Base-by-base conservation (phyloP, 2,888 invertebrate genomes). In the Scelioninae gen. 2 region DNA sequence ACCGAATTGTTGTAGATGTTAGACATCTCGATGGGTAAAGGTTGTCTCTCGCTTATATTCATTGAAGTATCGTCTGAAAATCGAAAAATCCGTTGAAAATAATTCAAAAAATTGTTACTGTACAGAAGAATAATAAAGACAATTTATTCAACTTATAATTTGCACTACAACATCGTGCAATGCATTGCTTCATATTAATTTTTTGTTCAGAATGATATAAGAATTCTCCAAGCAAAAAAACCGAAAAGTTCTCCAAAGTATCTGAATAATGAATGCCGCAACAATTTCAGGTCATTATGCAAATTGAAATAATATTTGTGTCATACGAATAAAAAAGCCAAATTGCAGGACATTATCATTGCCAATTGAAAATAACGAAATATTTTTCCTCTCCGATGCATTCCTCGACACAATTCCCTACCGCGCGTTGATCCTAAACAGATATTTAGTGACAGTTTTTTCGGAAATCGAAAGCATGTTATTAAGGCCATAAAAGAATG, bases 1-100 rank as follows among this genome's bases (percentile, higher is more conserved):
- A 91, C 87, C 67, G 90, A 88, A 84, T 90, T 92, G 82, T 90
- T 90, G 80, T 90, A 89, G 78, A 90, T 83, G 77, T 85, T 84
- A 48, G 84, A 83, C 83, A 85, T 84, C 77, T 79, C 81, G 78
- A 79, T 78, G 68, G 77, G 61, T 45, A 79, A 77, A 25, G 75
- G 74, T 65, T 71, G 73, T 48, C 73, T 61, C 16, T 61, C 74
- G 75, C 80, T 85, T 70, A 79, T 70, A 68, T 86, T 85, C 85
- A 86, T 85, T 78, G 79, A 72, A 55, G 60, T 68, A 31, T 73
- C 45, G 60, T 73, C 84, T 84, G 77, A 39, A 81, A 83, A n/a
- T n/a, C n/a, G n/a, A n/a, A n/a, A n/a, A n/a, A n/a, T n/a, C n/a
- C n/a, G n/a, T n/a, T 41, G 57, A 25, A 33, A 15, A 48, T 11